A percentile compares a stretch with the other conserved stretches of the same genome.
Evolutionary conservation across 2,113 vertebrate genomes (phyloP).

Genomic region (Anguilla japonica): DNA sequence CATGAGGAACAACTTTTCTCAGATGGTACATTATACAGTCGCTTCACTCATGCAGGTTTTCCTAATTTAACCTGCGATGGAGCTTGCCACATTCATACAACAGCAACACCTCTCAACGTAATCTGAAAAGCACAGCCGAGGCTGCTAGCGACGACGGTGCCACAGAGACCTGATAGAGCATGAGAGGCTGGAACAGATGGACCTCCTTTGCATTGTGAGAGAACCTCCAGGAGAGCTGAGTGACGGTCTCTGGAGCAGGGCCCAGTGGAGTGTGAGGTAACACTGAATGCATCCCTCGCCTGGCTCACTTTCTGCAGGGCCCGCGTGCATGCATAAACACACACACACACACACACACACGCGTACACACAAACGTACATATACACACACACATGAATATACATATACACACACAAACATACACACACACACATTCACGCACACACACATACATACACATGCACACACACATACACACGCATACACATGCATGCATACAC

Average conservation of each 20-base stretch:
- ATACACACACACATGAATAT: too few species aligned
- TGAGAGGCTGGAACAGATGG: background rate
- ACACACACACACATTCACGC: background rate
- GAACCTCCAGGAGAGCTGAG: background rate
- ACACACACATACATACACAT: background rate
- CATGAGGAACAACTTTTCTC: background rate
- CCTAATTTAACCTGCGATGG: background rate
- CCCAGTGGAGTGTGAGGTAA: background rate
- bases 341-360: background rate
- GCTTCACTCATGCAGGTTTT: background rate
- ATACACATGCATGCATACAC: too few species aligned
- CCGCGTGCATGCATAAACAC: background rate
- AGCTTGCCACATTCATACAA: background rate
- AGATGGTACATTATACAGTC: background rate
- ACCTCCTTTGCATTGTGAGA: background rate
- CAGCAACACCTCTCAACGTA: background rate
- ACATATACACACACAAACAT: conserved; percentile 6
- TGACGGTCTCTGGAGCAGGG: background rate
- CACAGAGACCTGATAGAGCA: background rate
- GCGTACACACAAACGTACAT: background rate
- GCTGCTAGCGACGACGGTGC: background rate
- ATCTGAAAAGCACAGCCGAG: background rate
- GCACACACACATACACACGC: background rate
- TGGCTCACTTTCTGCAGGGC: background rate
- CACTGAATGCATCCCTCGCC: background rate